Conservation (phyloP, 2,888 invertebrate species). For the Drosophila anomelani region DNA sequence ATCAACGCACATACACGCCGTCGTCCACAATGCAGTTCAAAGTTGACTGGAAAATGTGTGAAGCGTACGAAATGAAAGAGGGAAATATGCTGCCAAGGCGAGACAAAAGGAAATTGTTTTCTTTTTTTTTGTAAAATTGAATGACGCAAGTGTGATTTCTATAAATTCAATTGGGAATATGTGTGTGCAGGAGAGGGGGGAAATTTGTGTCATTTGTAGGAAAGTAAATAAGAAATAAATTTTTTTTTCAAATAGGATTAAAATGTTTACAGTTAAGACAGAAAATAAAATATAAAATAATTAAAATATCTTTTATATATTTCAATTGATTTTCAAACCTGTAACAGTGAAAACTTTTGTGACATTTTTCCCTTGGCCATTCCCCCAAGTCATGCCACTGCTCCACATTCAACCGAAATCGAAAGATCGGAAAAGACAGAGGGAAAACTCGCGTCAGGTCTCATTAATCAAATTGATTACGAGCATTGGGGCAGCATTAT, state of each 20-base stretch:
- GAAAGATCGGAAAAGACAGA: constrained; percentile 11
- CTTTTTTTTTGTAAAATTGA: constrained; percentile 30
- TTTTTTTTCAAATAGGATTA: not conserved
- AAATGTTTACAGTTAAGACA: not conserved
- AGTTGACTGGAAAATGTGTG: constrained; percentile 43
- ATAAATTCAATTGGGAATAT: constrained; percentile 13
- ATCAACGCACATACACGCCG: constrained; percentile 49
- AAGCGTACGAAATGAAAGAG: constrained; percentile 32
- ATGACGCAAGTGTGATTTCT: constrained; percentile 55
- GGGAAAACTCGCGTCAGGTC: constrained; percentile 50
- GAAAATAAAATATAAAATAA: not conserved
- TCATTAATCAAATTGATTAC: constrained; percentile 80
- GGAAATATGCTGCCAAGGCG: constrained; percentile 29
- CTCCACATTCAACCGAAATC: constrained; percentile 35
- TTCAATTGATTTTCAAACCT: not conserved
- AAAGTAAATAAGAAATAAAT: not conserved
- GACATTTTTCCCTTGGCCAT: not conserved
- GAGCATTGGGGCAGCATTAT: constrained; percentile 51
- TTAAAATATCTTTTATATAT: not conserved
- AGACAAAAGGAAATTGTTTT: constrained; percentile 50
- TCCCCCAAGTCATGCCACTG: constrained; percentile 13
- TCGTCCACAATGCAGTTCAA: constrained; percentile 48
- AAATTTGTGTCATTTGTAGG: constrained; percentile 11
- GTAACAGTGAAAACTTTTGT: not conserved
- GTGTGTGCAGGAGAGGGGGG: not conserved